Conservation (phyloP, 2,797 vertebrate genomes). For the Danio tinwini region DNA sequence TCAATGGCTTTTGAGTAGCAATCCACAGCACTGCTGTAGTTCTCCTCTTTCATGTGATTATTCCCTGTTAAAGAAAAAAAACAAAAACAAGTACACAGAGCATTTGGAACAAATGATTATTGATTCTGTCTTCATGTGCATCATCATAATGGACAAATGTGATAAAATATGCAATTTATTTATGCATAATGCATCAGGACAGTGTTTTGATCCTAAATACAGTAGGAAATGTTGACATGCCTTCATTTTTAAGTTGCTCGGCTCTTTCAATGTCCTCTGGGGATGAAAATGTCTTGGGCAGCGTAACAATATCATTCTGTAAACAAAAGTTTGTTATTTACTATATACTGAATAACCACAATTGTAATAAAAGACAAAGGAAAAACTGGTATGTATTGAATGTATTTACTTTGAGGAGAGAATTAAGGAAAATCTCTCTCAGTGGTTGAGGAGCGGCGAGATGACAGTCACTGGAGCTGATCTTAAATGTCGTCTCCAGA, state of each 20-base stretch:
- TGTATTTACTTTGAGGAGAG: slow-evolving; percentile 85
- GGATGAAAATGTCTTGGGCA: slow-evolving; percentile 81
- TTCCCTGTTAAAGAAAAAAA: slow-evolving; percentile 82
- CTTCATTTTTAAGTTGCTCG: slow-evolving; percentile 96
- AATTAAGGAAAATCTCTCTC: slow-evolving; percentile 91
- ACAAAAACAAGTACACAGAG: not conserved
- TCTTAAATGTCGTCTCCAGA: slow-evolving; percentile 96
- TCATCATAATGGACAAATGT: not conserved
- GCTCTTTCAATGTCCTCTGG: slow-evolving; percentile 88
- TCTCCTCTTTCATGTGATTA: slow-evolving; percentile 98
- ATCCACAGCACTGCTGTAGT: slow-evolving; percentile 90
- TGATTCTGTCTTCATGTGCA: not conserved
- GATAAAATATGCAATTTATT: not conserved
- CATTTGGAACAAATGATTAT: not conserved
- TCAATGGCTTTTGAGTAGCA: slow-evolving; percentile 94
- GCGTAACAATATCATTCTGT: slow-evolving; percentile 86
- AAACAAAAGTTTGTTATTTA: not conserved
- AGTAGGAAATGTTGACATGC: slow-evolving; percentile 67
- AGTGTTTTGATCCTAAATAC: slow-evolving; percentile 7
- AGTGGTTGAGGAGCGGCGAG: slow-evolving; percentile 88
- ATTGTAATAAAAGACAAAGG: not conserved
- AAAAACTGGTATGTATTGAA: not conserved
- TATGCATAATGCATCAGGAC: not conserved
- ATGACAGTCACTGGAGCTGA: slow-evolving; percentile 89
- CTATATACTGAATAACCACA: not conserved